A percentile compares a stretch with the other conserved stretches of the same genome.
Evolutionary conservation across 2,888 invertebrate genomes (phyloP).

Genomic region (Brachyptera putata): DNA sequence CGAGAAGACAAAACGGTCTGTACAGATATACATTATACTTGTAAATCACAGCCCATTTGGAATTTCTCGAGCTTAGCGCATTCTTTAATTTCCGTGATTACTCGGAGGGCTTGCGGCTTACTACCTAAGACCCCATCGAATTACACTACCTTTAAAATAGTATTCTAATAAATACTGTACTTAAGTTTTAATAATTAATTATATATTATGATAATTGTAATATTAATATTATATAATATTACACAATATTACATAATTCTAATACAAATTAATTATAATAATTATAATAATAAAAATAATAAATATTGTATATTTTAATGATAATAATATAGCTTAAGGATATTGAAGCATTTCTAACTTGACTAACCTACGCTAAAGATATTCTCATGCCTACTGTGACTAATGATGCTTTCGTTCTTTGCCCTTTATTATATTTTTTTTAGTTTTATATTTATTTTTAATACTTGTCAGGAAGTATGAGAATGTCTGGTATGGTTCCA

Average conservation of each 20-base stretch:
- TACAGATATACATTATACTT: constrained; percentile 48
- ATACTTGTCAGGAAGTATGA: constrained; percentile 35
- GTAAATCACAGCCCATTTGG: constrained; percentile 78
- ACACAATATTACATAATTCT: no score
- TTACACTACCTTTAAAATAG: constrained; percentile 29
- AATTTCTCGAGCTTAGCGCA: constrained; percentile 50
- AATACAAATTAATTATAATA: no score
- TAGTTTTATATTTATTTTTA: constrained; percentile 28
- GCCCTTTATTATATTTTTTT: constrained; percentile 28
- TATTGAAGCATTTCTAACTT: constrained; percentile 17
- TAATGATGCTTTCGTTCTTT: constrained; percentile 5
- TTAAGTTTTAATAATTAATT: constrained; percentile 33
- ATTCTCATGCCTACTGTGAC: constrained; percentile 15
- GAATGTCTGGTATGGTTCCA: constrained; percentile 17
- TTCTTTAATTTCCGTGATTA: neutral
- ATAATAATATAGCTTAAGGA: constrained; percentile 19
- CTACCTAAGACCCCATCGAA: constrained; percentile 1
- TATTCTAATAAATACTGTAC: constrained; percentile 34
- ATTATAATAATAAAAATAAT: no score
- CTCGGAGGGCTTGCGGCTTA: constrained; percentile 1
- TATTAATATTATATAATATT: no score
- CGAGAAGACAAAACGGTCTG: constrained; percentile 62
- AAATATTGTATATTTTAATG: no score
- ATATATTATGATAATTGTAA: constrained; percentile 35
- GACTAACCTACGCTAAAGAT: constrained; percentile 8